Evolutionary conservation across 2,113 vertebrate species (phyloP).

Genomic region (Phalacrocorax pelagicus): DNA sequence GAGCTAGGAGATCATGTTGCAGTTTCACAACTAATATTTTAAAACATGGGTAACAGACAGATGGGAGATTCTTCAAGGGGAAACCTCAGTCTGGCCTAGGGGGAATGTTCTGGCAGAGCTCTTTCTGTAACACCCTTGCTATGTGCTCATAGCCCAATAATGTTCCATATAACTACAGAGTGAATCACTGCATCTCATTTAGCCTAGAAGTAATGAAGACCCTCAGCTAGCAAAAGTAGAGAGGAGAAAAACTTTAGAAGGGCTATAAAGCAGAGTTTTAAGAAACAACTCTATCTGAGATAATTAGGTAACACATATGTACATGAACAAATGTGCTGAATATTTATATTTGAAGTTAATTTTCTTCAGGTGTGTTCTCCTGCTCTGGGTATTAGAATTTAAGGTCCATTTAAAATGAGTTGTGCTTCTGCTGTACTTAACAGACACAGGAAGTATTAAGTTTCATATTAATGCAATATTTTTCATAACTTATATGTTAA

Average conservation of each 20-base stretch:
- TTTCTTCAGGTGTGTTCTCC: not conserved
- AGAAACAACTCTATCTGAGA: not conserved
- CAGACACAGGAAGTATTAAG: not conserved
- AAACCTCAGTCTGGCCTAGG: conserved; percentile 45
- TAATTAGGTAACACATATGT: not conserved
- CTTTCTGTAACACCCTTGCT: not conserved
- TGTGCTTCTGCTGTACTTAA: not conserved
- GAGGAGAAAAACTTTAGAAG: not conserved
- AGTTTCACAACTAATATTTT: conserved; percentile 32
- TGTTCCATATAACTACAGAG: conserved; percentile 22
- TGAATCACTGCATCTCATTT: conserved; percentile 57
- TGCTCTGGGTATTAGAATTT: not conserved
- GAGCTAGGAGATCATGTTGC: conserved; percentile 41
- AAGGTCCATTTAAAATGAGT: not conserved
- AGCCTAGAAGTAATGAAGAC: not conserved
- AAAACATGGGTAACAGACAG: conserved; percentile 35
- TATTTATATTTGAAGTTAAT: not conserved
- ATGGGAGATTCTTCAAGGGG: conserved; percentile 50
- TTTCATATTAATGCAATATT: not conserved
- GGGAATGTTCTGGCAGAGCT: conserved; percentile 60
- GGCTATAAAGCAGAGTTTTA: not conserved
- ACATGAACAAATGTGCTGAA: not conserved
- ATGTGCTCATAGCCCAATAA: not conserved
- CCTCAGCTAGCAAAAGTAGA: not conserved
- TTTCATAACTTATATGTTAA: not conserved